Evolutionary conservation across 1,140 invertebrate species (phyloP), one percentile per base, ranked within the genome.

Genomic region (Ganaspis sp.): DNA sequence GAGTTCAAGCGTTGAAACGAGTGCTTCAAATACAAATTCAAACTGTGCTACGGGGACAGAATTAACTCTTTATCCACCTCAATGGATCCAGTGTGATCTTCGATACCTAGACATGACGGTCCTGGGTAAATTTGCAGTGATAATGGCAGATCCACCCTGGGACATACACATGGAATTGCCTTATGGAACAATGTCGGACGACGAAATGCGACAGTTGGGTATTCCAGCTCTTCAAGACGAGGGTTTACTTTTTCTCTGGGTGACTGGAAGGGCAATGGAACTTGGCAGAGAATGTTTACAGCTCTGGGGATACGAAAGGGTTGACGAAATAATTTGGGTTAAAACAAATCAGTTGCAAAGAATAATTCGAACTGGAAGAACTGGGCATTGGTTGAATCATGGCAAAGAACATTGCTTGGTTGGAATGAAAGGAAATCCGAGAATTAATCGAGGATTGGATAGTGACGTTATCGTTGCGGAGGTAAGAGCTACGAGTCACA

Each of bases 181-280:
- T 0, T 99, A 99, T 88, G 98, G 98, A n/a, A 99, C 98, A 1
- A 98, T 99, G 97, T 98, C 97, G 0, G 98, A 99, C 89, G 98
- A 99, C 89, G 98, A 99, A 92, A 99, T 99, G 98, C 94, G 98
- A 80, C 97, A 98, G 72, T 90, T 99, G 38, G 97, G 97, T 0
- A 90, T 90, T 53, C 95, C 95, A 1, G 94, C 96, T 21, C 91
- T 99, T 70, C 98, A 99, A 91, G 98, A 99, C 87, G 97, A 98
- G 86, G 98, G 98, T 1, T 93, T 99, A 9, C 96, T 99, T 72
- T 99, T 99, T 90, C 92, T 99, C 0, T 99, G 98, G 98, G 98
- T 99, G 0, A 99, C 98, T 17, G 98, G 98, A 53, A 94, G 98
- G 87, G 98, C 98, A 0, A 99, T 99, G 98, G 98, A 99, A 89